A percentile compares a stretch with the other conserved stretches of the same genome.
Evolutionary conservation across 2,113 vertebrate genomes (phyloP).

Genomic region (Notothenia rossii): DNA sequence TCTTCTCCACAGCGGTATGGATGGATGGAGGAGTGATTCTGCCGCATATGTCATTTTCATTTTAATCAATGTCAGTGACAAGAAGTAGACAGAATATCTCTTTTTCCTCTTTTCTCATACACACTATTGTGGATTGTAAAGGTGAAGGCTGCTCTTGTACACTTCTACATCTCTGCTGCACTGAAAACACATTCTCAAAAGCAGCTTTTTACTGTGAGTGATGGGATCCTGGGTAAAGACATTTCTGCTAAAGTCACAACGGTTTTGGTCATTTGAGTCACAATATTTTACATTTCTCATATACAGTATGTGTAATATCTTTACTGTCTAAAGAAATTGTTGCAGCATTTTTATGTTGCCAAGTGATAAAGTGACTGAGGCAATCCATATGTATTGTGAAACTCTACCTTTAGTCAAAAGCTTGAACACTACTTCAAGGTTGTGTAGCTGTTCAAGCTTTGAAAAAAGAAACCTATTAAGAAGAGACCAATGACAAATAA

Average conservation of each 20-base stretch:
- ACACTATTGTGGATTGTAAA: not conserved
- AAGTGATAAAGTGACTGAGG: too few species aligned
- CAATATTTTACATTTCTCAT: not conserved
- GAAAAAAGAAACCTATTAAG: not conserved
- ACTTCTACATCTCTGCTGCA: not conserved
- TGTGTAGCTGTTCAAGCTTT: not conserved
- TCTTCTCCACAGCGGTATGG: constrained; percentile 43
- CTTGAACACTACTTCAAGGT: not conserved
- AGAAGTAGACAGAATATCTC: not conserved
- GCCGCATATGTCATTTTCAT: constrained; percentile 55
- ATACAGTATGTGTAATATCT: too few species aligned
- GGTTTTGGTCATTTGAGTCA: not conserved
- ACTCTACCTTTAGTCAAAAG: too few species aligned
- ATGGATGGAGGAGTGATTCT: constrained; percentile 69
- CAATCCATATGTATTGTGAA: too few species aligned
- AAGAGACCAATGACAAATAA: too few species aligned
- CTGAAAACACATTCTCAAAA: not conserved
- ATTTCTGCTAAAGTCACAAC: not conserved
- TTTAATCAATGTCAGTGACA: constrained; percentile 64
- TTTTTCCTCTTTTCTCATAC: constrained; percentile 11
- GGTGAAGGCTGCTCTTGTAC: not conserved
- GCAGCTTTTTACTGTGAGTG: not conserved
- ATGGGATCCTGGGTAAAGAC: not conserved
- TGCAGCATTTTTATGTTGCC: too few species aligned
- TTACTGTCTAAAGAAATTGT: too few species aligned